Percentiles rank a stretch among this genome's conserved stretches.
Conservation (phyloP, 2,797 vertebrate genomes). For the Tarsius wallacei region DNA sequence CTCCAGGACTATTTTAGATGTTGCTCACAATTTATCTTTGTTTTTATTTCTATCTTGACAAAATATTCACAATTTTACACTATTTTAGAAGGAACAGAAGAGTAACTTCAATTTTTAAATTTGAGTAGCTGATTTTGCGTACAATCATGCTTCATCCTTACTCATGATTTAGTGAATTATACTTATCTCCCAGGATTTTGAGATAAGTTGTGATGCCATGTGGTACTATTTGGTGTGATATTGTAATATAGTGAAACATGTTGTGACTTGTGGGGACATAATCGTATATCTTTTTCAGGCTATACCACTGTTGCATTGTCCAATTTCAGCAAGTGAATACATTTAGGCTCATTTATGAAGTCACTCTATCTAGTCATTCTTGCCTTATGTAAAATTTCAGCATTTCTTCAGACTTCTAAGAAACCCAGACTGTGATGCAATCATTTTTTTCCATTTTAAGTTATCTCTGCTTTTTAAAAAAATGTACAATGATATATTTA, state of each 20-base stretch:
- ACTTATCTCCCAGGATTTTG: neutral
- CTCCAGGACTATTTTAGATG: neutral
- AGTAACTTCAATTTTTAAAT: neutral
- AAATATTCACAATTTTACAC: slow-evolving; percentile 19
- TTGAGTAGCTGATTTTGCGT: neutral
- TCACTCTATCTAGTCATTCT: slow-evolving; percentile 4
- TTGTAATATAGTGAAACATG: neutral
- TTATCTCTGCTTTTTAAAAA: neutral
- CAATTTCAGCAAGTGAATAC: neutral
- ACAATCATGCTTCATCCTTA: neutral
- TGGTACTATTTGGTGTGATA: neutral
- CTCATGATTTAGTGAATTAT: neutral
- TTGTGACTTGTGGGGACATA: neutral
- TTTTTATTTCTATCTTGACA: slow-evolving; percentile 29
- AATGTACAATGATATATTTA: neutral
- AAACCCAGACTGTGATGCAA: neutral
- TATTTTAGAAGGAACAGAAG: neutral
- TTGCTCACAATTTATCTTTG: neutral
- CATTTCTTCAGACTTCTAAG: slow-evolving; percentile 25
- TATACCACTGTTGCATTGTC: neutral
- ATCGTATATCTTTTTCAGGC: neutral
- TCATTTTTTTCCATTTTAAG: neutral
- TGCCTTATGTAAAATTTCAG: neutral
- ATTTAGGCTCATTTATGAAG: neutral
- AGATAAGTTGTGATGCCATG: neutral